Evolutionary conservation across 92 coral and sea anemone genomes (phyloP).

Genomic region (Hydrozoanthus gracilis): DNA sequence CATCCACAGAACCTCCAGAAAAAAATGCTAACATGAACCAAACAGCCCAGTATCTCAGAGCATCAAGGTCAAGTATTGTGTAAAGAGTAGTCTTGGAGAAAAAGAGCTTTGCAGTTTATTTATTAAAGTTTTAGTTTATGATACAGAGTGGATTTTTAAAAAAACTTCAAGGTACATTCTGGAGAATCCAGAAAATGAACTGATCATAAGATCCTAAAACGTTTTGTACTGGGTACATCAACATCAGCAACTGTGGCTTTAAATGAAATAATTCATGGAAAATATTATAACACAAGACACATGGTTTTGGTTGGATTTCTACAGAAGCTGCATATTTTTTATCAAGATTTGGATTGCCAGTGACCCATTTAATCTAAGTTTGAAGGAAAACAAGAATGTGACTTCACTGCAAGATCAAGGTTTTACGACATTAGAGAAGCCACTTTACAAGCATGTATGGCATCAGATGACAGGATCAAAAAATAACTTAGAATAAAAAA

Average conservation of each 20-base stretch:
- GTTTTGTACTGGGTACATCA: conserved; percentile 46
- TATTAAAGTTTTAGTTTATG: not conserved
- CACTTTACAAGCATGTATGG: too few relatives aligned
- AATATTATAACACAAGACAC: not conserved
- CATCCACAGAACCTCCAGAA: conserved; percentile 11
- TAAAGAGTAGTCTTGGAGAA: not conserved
- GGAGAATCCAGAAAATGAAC: conserved; percentile 14
- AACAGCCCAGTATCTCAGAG: conserved; percentile 23
- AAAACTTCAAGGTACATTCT: not conserved
- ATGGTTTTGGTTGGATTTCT: not conserved
- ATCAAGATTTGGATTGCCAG: too few relatives aligned
- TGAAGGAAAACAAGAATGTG: too few relatives aligned
- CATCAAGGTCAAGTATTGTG: conserved; percentile 47
- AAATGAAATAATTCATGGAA: not conserved
- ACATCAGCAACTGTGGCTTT: not conserved
- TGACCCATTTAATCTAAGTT: too few relatives aligned
- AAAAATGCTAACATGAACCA: conserved; percentile 21
- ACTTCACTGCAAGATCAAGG: too few relatives aligned
- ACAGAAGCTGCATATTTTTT: too few relatives aligned
- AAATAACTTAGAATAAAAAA: too few relatives aligned
- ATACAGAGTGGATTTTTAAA: not conserved
- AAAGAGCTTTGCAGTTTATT: conserved; percentile 13
- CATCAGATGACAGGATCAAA: too few relatives aligned
- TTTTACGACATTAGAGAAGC: too few relatives aligned
- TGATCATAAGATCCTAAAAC: conserved; percentile 29